Conservation (phyloP, 2,113 vertebrate species). For the Crotalus helleri region DNA sequence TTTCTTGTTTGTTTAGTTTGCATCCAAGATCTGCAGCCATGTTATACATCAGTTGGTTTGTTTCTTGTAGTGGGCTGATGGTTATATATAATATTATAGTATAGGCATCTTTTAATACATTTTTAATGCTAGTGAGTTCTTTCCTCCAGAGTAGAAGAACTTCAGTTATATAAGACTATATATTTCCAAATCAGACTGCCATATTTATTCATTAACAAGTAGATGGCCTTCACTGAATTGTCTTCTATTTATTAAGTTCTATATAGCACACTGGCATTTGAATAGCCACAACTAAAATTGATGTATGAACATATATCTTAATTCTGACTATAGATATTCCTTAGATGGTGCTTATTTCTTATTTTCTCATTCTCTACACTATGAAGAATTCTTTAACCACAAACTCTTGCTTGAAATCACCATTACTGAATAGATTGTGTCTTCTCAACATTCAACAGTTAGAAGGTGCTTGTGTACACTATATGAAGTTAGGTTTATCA, state of each 20-base stretch:
- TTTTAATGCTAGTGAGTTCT: not conserved
- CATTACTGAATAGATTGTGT: not conserved
- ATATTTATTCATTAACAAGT: not conserved
- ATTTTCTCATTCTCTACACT: not conserved
- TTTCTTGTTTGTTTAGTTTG: not conserved
- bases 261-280: not conserved
- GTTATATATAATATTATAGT: not conserved
- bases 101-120: not conserved
- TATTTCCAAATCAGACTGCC: not conserved
- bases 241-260: not conserved
- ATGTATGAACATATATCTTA: not conserved
- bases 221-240: not conserved
- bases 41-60: not conserved
- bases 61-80: not conserved
- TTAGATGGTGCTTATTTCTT: not conserved
- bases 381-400: not conserved
- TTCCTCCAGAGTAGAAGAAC: not conserved
- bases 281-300: not conserved
- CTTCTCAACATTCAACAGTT: not conserved
- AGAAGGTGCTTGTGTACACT: no score
- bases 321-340: not conserved
- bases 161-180: not conserved
- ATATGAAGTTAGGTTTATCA: not conserved
- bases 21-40: not conserved
- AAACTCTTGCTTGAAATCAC: not conserved